Conservation (phyloP, 1,140 invertebrate species). For the Drosophila sechellia region DNA sequence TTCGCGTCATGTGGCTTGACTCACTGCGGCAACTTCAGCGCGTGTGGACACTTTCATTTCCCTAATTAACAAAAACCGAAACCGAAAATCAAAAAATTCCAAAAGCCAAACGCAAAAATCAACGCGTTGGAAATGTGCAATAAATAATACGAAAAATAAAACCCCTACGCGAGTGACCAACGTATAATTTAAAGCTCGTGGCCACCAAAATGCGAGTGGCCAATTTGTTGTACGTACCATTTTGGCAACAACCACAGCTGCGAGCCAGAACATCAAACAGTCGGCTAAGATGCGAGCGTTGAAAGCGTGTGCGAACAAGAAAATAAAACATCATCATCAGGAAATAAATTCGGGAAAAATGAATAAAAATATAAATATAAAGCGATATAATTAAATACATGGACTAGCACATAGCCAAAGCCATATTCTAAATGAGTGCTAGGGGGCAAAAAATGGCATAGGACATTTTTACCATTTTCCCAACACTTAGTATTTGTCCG, state of each 20-base stretch:
- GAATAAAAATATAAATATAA: slow-evolving; percentile 52
- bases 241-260: slow-evolving; percentile 10
- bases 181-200: slow-evolving; percentile 73
- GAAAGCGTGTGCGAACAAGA: slow-evolving; percentile 78
- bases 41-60: slow-evolving; percentile 42
- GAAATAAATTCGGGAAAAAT: slow-evolving; percentile 75
- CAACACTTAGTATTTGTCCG: slow-evolving; percentile 17
- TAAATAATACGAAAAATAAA: slow-evolving; percentile 42
- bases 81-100: not conserved
- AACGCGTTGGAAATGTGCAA: slow-evolving; percentile 25
- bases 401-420: slow-evolving; percentile 35
- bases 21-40: slow-evolving; percentile 54
- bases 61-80: slow-evolving; percentile 61
- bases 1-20: slow-evolving; percentile 45
- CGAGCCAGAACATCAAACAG: slow-evolving; percentile 59
- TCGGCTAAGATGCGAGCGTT: slow-evolving; percentile 53
- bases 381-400: slow-evolving; percentile 52
- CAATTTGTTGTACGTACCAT: slow-evolving; percentile 55
- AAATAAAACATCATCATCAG: slow-evolving; percentile 82
- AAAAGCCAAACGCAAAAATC: slow-evolving; percentile 15
- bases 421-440: slow-evolving; percentile 28
- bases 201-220: slow-evolving; percentile 69
- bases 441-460: slow-evolving; percentile 32
- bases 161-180: slow-evolving; percentile 54
- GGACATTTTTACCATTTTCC: slow-evolving; percentile 15